Conservation (phyloP, 2,113 vertebrate species). For the Murina feae region DNA sequence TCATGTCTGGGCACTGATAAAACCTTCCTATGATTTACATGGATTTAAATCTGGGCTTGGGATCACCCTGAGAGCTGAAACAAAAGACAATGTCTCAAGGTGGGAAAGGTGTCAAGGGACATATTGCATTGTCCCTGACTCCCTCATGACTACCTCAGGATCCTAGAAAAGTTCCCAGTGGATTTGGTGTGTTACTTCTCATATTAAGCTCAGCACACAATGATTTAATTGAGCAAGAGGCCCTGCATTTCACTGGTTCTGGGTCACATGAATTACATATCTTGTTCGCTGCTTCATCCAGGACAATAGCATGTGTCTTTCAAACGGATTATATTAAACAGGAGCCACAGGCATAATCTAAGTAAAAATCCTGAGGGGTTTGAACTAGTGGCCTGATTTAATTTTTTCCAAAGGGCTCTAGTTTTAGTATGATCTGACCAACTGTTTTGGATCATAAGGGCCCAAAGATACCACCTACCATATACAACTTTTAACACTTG, state of each 20-base stretch:
- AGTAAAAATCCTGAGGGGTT: neutral
- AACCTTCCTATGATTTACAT: neutral
- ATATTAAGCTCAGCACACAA: neutral
- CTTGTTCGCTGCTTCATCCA: neutral
- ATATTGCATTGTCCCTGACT: neutral
- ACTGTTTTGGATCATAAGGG: neutral
- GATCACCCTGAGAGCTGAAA: neutral
- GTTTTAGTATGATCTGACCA: neutral
- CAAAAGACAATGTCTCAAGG: neutral
- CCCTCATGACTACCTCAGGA: neutral
- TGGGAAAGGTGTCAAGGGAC: neutral
- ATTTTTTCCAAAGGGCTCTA: neutral
- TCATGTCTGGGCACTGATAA: neutral
- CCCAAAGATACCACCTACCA: neutral
- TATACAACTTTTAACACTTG: neutral
- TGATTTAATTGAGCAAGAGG: neutral
- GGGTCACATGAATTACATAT: neutral
- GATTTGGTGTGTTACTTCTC: neutral
- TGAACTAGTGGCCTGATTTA: neutral
- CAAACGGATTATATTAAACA: neutral
- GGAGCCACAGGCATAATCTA: neutral
- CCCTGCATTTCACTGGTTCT: neutral
- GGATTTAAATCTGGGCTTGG: neutral
- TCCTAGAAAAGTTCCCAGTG: neutral
- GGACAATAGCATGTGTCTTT: neutral